phyloP scores from a whole-genome alignment of 2,113 vertebrate species.

The Cepphus grylle region DNA sequence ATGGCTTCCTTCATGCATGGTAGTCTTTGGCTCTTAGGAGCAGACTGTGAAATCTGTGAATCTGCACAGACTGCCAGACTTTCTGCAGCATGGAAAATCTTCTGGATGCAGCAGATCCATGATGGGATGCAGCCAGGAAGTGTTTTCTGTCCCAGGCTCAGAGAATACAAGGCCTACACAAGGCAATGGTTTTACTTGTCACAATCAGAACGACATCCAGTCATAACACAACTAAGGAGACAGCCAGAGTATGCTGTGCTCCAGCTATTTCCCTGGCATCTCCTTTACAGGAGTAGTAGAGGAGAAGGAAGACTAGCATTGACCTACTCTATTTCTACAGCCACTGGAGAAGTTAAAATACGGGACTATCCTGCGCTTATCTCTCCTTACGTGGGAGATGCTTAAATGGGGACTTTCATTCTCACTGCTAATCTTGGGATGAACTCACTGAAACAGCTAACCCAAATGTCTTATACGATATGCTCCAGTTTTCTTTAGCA shows the following conservation, averaged over 20 bases:
- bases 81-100: not conserved
- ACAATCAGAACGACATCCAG: not conserved
- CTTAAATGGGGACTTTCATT: not conserved
- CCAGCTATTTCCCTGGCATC: not conserved
- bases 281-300: not conserved
- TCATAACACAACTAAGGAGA: constrained; percentile 18
- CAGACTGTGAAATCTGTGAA: constrained; percentile 12
- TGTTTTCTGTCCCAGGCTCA: constrained; percentile 22
- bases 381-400: not conserved
- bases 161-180: not conserved
- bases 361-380: not conserved
- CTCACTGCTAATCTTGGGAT: not conserved
- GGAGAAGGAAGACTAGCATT: not conserved
- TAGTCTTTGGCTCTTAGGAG: not conserved
- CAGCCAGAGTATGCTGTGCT: not conserved
- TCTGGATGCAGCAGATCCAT: constrained; percentile 6
- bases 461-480: not conserved
- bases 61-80: constrained; percentile 6
- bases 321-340: not conserved
- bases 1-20: not conserved
- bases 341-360: not conserved
- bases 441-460: not conserved
- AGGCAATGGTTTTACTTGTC: constrained; percentile 15
- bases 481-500: not conserved
- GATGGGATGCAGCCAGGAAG: not conserved